Base-by-base conservation (phyloP, 2,113 vertebrate species). In the Dipodomys merriami region DNA sequence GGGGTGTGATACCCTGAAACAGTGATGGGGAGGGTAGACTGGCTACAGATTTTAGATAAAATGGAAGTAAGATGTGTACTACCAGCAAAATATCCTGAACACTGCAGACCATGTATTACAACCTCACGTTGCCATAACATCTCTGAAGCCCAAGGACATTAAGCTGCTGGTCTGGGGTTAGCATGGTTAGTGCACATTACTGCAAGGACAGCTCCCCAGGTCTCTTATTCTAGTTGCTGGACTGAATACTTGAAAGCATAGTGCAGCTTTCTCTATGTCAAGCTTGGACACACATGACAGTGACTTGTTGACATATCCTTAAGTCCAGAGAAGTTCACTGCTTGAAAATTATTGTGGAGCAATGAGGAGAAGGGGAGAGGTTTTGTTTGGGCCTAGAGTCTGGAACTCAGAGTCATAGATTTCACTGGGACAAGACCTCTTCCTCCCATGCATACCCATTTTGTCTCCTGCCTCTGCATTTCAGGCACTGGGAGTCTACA, bases 401-500 rank as follows among this genome's bases (percentile, higher is more conserved):
- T 53, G 49, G 49, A 39, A 39, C 39, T 39, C 39, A 39, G 39
- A 39, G 39, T 18, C 33, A 69, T 20, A 69, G 27, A 53, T 53
- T 53, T 53, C 49, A 53, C 49, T 53, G 49, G 49, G 12, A 13
- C 9, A 53, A 53, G 49, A 53, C 39, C 39, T 39, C 39, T 39
- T 39, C 49, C 11, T 53, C 49, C 12, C 49, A 53, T 53, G 49
- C 8, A 13, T 13, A 79, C 27, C 74, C 10, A 0, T 22, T 78
- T 53, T 39, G 35, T 60, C 80, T 67, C 10, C 30, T 68, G 73
- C 15, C 53, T 86, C 53, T 23, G 49, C 20, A 46, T 73, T 84
- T 33, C 93, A 99, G 98, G 96, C 53, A 3, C 84, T 98, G 84
- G 98, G 98, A 5, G 98, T 98, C 2, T 99, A 99, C 96, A 98